These are phyloP conservation scores for Dryococelus australis DNA, from an alignment of 2,888 invertebrate genomes.

Conservation along the genomic window DNA sequence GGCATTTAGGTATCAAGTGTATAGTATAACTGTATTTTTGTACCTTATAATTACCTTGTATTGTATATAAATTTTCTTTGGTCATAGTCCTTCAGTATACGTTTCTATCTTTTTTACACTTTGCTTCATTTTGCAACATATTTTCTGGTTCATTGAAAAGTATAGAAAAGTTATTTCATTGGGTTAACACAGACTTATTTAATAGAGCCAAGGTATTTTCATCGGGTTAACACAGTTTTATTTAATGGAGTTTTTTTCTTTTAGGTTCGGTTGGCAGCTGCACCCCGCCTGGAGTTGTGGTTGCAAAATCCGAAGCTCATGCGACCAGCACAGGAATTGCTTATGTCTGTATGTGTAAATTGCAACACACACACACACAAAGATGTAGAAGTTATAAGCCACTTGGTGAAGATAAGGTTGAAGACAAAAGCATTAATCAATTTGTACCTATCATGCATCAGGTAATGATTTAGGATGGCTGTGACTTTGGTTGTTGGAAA, in stretches of 20 bases:
- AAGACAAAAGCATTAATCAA: constrained; percentile 94
- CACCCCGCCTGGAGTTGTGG: constrained; percentile 89
- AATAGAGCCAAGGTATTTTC: background rate
- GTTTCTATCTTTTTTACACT: too few relatives aligned
- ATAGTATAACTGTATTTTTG: too few relatives aligned
- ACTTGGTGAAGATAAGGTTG: constrained; percentile 86
- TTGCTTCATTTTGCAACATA: too few relatives aligned
- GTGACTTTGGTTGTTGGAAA: background rate
- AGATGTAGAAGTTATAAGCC: constrained; percentile 81
- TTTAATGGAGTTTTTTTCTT: background rate
- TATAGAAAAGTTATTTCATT: too few relatives aligned
- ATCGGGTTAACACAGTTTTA: background rate
- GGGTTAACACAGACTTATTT: constrained; percentile 4
- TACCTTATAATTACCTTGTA: too few relatives aligned
- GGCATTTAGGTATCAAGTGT: too few relatives aligned
- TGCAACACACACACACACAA: constrained; percentile 73
- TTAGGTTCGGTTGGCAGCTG: constrained; percentile 76
- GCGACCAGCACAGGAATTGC: constrained; percentile 88
- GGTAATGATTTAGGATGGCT: constrained; percentile 56
- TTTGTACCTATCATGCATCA: constrained; percentile 85
- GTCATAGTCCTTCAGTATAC: too few relatives aligned
- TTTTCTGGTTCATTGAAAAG: too few relatives aligned
- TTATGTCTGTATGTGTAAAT: constrained; percentile 91
- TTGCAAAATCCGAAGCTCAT: constrained; percentile 94
- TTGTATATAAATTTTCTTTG: too few relatives aligned